phyloP scores from a whole-genome alignment of 2,797 vertebrate species.

The Podarcis siculus region DNA sequence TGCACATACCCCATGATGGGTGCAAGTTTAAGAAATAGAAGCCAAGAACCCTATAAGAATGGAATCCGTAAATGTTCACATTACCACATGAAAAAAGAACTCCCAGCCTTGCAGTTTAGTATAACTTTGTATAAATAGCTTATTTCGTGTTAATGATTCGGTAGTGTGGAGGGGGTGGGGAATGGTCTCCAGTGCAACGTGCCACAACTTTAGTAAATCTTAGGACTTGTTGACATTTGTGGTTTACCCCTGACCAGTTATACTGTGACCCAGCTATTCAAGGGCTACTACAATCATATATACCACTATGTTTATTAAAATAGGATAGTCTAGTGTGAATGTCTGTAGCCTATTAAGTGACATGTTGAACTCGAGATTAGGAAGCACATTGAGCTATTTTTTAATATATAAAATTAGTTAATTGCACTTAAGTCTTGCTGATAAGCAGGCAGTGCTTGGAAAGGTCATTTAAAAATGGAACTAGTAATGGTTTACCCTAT shows the following conservation, averaged over 20 bases:
- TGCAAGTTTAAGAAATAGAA: fast-evolving
- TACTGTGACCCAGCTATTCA: not conserved
- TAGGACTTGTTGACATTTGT: not conserved
- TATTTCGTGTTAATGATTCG: slow-evolving; percentile 36
- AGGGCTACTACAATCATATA: not conserved
- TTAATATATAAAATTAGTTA: not conserved
- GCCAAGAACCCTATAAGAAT: not conserved
- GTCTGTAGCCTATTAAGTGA: not conserved
- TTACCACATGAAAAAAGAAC: slow-evolving; percentile 1
- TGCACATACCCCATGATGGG: not conserved
- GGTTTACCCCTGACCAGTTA: not conserved
- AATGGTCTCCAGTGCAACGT: not conserved
- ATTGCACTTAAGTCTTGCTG: not conserved
- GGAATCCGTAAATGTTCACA: not conserved
- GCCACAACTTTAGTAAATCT: not conserved
- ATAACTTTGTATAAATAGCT: slow-evolving; percentile 47
- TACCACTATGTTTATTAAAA: not conserved
- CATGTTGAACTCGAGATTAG: not conserved
- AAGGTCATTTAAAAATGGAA: too few relatives aligned
- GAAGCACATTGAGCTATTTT: not conserved
- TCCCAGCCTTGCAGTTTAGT: slow-evolving; percentile 37
- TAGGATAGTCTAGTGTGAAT: not conserved
- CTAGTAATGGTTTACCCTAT: too few relatives aligned
- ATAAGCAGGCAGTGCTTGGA: not conserved
- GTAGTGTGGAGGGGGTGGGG: slow-evolving; percentile 32